phyloP scores from a whole-genome alignment of 2,888 invertebrate genomes.

The Yponomeuta cagnagella region DNA sequence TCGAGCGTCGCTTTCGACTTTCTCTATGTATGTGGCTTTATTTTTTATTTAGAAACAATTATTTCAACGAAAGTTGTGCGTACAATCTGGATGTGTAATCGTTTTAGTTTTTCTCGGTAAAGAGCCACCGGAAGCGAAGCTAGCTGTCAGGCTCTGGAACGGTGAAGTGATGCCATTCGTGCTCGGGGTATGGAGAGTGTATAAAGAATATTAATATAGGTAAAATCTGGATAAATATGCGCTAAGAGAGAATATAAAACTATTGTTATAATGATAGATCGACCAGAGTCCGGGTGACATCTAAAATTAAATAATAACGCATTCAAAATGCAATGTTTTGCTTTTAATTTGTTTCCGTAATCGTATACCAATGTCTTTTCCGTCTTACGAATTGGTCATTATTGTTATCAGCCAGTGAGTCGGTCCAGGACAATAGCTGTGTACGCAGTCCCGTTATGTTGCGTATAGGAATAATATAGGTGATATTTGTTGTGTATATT shows the following conservation, averaged over 20 bases:
- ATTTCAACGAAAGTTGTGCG: not conserved
- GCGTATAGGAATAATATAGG: not conserved
- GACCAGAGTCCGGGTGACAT: slow-evolving; percentile 1
- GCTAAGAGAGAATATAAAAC: not conserved
- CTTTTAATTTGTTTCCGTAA: not conserved
- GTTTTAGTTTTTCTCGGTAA: not conserved
- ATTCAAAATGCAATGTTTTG: slow-evolving; percentile 1
- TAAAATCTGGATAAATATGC: slow-evolving; percentile 2
- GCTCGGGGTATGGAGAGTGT: not conserved
- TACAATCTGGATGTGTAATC: not conserved
- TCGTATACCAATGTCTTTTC: not conserved
- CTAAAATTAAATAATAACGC: not conserved
- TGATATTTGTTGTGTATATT: slow-evolving; percentile 39
- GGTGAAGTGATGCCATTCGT: not conserved
- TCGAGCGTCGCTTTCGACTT: not conserved
- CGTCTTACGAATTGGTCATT: not conserved
- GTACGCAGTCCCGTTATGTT: too few relatives aligned
- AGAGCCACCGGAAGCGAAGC: not conserved
- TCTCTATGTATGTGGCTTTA: not conserved
- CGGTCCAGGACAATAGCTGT: too few relatives aligned
- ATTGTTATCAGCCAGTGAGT: not conserved
- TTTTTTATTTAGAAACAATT: not conserved
- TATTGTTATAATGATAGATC: not conserved
- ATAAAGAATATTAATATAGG: not conserved
- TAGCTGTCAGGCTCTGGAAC: not conserved